Conservation (phyloP, 2,888 invertebrate species). For the Oxyteleia sp. region DNA sequence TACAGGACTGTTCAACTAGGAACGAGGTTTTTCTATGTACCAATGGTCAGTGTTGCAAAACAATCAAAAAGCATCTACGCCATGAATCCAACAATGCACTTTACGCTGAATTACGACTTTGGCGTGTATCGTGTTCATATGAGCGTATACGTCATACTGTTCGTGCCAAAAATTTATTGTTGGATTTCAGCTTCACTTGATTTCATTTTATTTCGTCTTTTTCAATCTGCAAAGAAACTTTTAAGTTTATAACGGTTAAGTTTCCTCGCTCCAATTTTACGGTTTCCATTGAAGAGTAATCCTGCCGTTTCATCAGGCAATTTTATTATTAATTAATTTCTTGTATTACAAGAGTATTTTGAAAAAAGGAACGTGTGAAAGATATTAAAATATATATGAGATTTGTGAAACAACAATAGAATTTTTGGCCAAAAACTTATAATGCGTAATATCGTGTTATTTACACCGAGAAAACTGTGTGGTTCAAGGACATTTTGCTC, state of each 20-base stretch:
- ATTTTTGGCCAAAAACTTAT: too few species aligned
- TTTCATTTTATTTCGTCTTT: conserved; percentile 24
- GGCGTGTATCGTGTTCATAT: conserved; percentile 65
- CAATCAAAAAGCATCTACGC: conserved; percentile 83
- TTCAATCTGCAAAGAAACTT: conserved; percentile 36
- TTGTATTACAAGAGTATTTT: too few species aligned
- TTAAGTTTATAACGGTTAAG: conserved; percentile 17
- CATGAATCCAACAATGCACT: conserved; percentile 81
- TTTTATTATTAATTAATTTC: too few species aligned
- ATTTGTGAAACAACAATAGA: too few species aligned
- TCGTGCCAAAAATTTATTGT: conserved; percentile 70
- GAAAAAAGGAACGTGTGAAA: too few species aligned
- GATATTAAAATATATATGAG: too few species aligned
- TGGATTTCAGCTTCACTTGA: conserved; percentile 40
- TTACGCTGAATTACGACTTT: conserved; percentile 71
- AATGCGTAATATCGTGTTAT: too few species aligned
- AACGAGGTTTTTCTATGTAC: conserved; percentile 74
- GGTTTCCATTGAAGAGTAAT: too few species aligned
- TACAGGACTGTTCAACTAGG: conserved; percentile 76
- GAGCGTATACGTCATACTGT: conserved; percentile 59
- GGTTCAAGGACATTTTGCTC: too few species aligned
- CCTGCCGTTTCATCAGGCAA: too few species aligned
- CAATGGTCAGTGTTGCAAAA: conserved; percentile 71
- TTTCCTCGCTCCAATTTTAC: too few species aligned
- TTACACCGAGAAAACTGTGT: too few species aligned